Base-by-base conservation (phyloP, 2,113 vertebrate genomes). In the Elanoides forficatus region DNA sequence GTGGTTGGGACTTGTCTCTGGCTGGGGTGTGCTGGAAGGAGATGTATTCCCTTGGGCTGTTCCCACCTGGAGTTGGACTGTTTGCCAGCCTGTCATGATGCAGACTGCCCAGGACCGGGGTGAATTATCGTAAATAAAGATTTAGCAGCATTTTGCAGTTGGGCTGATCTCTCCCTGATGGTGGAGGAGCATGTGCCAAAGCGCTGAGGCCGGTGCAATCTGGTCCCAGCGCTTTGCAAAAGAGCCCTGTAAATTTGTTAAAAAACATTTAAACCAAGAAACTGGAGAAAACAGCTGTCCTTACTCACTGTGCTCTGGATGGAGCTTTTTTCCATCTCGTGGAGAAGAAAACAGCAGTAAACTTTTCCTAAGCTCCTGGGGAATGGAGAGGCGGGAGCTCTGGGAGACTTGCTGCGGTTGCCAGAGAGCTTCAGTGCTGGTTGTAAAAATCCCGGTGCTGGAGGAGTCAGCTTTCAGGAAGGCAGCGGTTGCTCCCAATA, bases 131-230 rank as follows among this genome's bases (percentile, higher is more conserved):
- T 7, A n/a, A 16, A 10, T 8, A 4, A 34, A 23, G 70, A 12
- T n/a, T 15, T 3, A 42, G 45, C 36, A 45, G 76, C 2, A 0
- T 16, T 87, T 53, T 80, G 48, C 15, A 2, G 13, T 7, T 11
- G 1, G 48, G 40, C 13, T 82, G 67, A 17, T 76, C 8, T 52
- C 16, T 71, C 16, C 11, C 36, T 10, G 38, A 7, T 5, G 52
- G 22, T 30, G 45, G 74, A 15, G 59, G 42, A 87, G 47, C 6
- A 6, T 0, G 1, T 13, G 45, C 52, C 40, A 7, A 40, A 81
- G 66, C 0, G 0, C n/a, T 0, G 32, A 68, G 68, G 8, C 19
- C 1, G 1, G 38, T 50, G 70, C 65, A n/a, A 3, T 23, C 45
- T 47, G 43, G 25, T 88, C 53, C 26, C 50, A 16, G 78, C 0